Conservation (phyloP, 2,797 vertebrate genomes). For the Neostethus bicornis region DNA sequence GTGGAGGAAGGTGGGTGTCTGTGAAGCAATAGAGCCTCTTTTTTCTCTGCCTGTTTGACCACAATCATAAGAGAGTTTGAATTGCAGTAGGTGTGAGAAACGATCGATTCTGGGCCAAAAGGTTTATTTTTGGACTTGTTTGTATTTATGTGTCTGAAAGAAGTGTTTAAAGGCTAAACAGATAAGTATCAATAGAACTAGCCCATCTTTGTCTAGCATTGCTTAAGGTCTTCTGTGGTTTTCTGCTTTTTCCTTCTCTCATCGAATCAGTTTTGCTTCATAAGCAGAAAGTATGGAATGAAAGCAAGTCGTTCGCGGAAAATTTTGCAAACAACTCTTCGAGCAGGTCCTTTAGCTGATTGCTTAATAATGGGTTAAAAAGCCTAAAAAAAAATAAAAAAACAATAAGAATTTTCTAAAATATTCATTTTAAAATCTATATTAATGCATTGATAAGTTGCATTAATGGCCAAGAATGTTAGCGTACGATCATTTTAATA, state of each 20-base stretch:
- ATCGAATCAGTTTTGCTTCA: slow-evolving; percentile 76
- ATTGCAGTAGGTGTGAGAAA: slow-evolving; percentile 37
- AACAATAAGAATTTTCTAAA: background rate
- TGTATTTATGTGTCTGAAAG: slow-evolving; percentile 47
- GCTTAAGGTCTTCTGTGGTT: slow-evolving; percentile 78
- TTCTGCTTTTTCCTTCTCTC: slow-evolving; percentile 72
- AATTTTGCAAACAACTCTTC: slow-evolving; percentile 43
- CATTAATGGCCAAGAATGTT: no score
- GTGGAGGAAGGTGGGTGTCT: slow-evolving; percentile 67
- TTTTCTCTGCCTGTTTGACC: slow-evolving; percentile 65
- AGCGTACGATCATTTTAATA: no score
- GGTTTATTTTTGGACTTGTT: slow-evolving; percentile 67
- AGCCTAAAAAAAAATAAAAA: background rate
- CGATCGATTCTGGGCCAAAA: slow-evolving; percentile 51
- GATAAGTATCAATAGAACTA: slow-evolving; percentile 81
- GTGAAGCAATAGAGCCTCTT: slow-evolving; percentile 59
- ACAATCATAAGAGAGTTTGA: slow-evolving; percentile 64
- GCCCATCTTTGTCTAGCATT: slow-evolving; percentile 65
- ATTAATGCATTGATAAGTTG: background rate
- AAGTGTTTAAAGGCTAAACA: slow-evolving; percentile 56
- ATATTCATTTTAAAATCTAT: slow-evolving; percentile 3
- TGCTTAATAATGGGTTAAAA: slow-evolving; percentile 5
- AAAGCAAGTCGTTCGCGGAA: slow-evolving; percentile 62
- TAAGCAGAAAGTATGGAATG: slow-evolving; percentile 71
- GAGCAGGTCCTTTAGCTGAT: slow-evolving; percentile 7